Base-by-base conservation (phyloP, 2,113 vertebrate species). In the Sisor rabdophorus region DNA sequence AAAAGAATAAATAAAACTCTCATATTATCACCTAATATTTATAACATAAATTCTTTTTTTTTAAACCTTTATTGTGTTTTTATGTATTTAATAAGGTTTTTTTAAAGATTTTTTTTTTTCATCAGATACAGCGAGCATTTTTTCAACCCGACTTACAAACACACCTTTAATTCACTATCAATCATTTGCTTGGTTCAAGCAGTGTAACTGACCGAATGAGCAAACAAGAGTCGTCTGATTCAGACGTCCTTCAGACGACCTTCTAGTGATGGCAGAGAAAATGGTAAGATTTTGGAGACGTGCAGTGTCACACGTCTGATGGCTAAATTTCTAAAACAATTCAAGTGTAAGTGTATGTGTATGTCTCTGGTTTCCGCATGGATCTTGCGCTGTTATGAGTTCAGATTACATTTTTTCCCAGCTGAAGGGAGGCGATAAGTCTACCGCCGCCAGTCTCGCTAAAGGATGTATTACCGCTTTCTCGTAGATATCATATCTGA, bases 241-340 rank as follows among this genome's bases (percentile, higher is more conserved):
- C 54, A 13, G 48, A 70, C 44, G 68, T 58, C 76, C 76, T 78
- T 78, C 68, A 78, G 76, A 71, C 68, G 68, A 72, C 76, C 76
- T 71, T 73, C 48, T 19, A 44, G 59, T 26, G 68, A 19, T 78
- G 56, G 68, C 76, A 63, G 58, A 54, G 76, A 59, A 78, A 71
- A 78, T 54, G 50, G 76, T 68, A 55, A 63, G 76, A 63, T 47
- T 71, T 71, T 47, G 54, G 55, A 71, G 44, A 60, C 58, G 20
- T 53, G 58, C 58, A 16, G 68, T 64, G 58, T 78, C 76, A 78
- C 30, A 63, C 48, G 64, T 53, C 40, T 0, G 58, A 47, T 4
- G 30, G 28, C 55, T 40, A 47, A 48, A 20, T 63, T 78, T 61
- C 64, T 55, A 78, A 78, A 11, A 71, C 26, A 77, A 71, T 55